phyloP scores from a whole-genome alignment of 2,113 vertebrate genomes.

The Hippocampus barbouri region DNA sequence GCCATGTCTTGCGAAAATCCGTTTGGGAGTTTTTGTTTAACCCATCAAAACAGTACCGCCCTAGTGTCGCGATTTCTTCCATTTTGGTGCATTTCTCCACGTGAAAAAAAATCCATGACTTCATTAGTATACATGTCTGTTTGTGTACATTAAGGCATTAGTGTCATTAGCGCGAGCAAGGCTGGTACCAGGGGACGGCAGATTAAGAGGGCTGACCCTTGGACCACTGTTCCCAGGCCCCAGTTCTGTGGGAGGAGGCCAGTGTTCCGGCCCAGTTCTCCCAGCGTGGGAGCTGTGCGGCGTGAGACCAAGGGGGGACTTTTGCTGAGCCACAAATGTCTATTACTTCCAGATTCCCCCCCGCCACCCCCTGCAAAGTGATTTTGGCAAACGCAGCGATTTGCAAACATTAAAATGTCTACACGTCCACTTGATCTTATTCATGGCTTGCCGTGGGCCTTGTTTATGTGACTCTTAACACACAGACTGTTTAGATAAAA shows the following conservation, averaged over 20 bases:
- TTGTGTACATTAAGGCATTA: constrained; percentile 16
- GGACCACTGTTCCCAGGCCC: constrained; percentile 67
- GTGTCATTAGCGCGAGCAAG: constrained; percentile 30
- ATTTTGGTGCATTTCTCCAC: neutral
- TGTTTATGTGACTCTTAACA: constrained; percentile 36
- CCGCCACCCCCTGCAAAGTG: constrained; percentile 7
- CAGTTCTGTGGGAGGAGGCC: constrained; percentile 54
- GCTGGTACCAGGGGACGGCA: constrained; percentile 51
- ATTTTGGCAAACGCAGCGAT: constrained; percentile 8
- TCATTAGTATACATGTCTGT: neutral
- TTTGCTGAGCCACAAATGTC: constrained; percentile 60
- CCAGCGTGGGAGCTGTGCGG: constrained; percentile 64
- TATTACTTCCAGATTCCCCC: constrained; percentile 71
- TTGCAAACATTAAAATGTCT: constrained; percentile 45
- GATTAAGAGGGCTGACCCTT: constrained; percentile 44
- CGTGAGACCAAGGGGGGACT: constrained; percentile 49
- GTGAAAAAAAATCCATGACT: neutral
- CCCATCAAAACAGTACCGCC: too few species aligned
- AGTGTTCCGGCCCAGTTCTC: constrained; percentile 62
- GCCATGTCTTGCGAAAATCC: neutral
- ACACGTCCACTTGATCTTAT: constrained; percentile 26
- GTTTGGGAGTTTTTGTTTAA: neutral
- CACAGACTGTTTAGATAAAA: constrained; percentile 41
- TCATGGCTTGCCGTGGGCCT: constrained; percentile 18
- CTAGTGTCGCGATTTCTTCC: neutral